A percentile compares a stretch with the other conserved stretches of the same genome.
Evolutionary conservation across 2,888 invertebrate species (phyloP).

Genomic region (Buathra laborator): DNA sequence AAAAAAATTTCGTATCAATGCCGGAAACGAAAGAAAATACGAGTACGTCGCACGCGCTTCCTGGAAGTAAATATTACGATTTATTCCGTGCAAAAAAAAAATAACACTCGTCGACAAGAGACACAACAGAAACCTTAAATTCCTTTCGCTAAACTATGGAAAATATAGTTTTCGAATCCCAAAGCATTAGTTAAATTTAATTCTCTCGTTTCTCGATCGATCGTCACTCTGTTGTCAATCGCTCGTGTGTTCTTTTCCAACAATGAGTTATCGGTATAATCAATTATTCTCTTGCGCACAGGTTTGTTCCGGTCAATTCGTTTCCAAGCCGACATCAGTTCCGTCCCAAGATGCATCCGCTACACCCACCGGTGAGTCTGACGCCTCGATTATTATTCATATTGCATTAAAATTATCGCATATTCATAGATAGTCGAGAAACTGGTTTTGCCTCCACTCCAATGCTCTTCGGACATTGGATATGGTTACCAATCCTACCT

Average conservation of each 20-base stretch:
- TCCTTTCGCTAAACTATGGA: not conserved
- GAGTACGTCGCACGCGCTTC: not conserved
- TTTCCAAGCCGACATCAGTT: slow-evolving; percentile 75
- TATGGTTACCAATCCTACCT: slow-evolving; percentile 7
- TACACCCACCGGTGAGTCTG: slow-evolving; percentile 79
- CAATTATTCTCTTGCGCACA: slow-evolving; percentile 47
- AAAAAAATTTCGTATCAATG: not conserved
- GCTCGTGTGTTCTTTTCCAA: not conserved
- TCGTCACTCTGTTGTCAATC: not conserved
- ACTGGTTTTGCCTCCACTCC: not conserved
- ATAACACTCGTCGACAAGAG: not conserved
- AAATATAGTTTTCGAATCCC: not conserved
- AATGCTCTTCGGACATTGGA: not conserved
- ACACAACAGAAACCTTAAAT: not conserved
- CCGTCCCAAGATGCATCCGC: slow-evolving; percentile 76
- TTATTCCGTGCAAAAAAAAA: not conserved
- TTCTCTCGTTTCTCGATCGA: not conserved
- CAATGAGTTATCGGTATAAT: not conserved
- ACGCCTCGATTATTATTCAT: slow-evolving; percentile 14
- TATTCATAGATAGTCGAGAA: not conserved
- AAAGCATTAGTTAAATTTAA: not conserved
- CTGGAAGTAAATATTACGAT: not conserved
- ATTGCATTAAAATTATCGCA: not conserved
- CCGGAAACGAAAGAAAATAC: not conserved
- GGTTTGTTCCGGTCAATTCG: slow-evolving; percentile 81